Conservation (phyloP, 2,888 invertebrate species). For the Hypolimnas misippus region DNA sequence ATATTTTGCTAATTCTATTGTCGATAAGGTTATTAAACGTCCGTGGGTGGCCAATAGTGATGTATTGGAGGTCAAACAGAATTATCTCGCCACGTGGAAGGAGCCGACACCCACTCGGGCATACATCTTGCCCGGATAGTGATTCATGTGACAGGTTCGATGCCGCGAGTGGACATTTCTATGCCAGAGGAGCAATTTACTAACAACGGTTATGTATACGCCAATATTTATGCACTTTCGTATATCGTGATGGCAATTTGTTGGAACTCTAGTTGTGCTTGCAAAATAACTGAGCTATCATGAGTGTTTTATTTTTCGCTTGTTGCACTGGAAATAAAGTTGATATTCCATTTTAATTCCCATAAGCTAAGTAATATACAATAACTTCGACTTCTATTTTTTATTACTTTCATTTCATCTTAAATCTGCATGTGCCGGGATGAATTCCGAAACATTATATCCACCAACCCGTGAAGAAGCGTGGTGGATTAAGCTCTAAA, state of each 20-base stretch:
- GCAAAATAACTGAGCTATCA: not conserved
- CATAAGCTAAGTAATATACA: too few relatives aligned
- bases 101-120: conserved; percentile 36
- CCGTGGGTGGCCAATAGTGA: conserved; percentile 36
- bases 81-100: conserved; percentile 38
- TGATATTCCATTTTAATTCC: too few relatives aligned
- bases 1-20: conserved; percentile 16
- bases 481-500: too few relatives aligned
- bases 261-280: not conserved
- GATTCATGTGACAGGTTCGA: conserved; percentile 38
- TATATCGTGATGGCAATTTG: not conserved
- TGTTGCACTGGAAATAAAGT: too few relatives aligned
- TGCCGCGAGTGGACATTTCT: conserved; percentile 29
- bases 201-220: conserved; percentile 12
- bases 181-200: conserved; percentile 18
- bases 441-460: too few relatives aligned
- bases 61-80: conserved; percentile 34
- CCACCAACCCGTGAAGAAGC: too few relatives aligned
- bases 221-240: conserved; percentile 1
- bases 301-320: not conserved
- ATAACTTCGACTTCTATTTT: too few relatives aligned
- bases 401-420: too few relatives aligned
- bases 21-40: conserved; percentile 28
- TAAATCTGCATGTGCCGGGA: too few relatives aligned
- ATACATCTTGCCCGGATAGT: conserved; percentile 33